Base-by-base conservation (phyloP, 2,113 vertebrate species). In the Physeter macrocephalus region DNA sequence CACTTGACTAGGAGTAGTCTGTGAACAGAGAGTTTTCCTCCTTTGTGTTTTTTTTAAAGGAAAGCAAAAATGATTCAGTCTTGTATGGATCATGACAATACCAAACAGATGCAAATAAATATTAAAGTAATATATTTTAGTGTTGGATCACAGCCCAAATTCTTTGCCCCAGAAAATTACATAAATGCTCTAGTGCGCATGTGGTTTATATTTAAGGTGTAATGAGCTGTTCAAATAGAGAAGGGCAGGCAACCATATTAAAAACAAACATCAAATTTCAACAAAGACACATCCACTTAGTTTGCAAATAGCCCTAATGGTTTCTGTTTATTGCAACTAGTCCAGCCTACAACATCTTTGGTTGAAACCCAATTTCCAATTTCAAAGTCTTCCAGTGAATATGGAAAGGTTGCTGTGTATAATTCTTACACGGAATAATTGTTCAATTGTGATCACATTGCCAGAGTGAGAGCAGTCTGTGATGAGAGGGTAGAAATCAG, bases 121-220 rank as follows among this genome's bases (percentile, higher is more conserved):
- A 98, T 98, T 97, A 97, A 97, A 98, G 97, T 97, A 96, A 97
- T 98, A 95, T 97, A 97, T 98, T 97, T 98, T 96, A 18, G 29
- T 72, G 71, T 97, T 98, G 97, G 98, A 97, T 94, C 83, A 57
- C 46, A 95, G 97, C 98, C 98, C 85, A 96, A 97, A 98, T 97
- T 97, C 96, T 97, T 97, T 98, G 97, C 97, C 97, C 97, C 92
- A 97, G 98, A 98, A 98, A 98, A 98, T 98, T 97, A 88, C 96
- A 97, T 96, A 97, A 98, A 97, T 97, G 92, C 93, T 97, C 39
- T 61, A 95, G 94, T 95, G 91, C 0, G 34, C 98, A 97, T 98
- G 98, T 98, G 98, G 97, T 98, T 98, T 97, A 85, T 93, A 98
- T 98, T 98, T 97, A 94, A 98, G 97, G 98, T 98, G 97, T 97